phyloP scores from a whole-genome alignment of 1,140 invertebrate genomes.

The Drosophila sechellia region DNA sequence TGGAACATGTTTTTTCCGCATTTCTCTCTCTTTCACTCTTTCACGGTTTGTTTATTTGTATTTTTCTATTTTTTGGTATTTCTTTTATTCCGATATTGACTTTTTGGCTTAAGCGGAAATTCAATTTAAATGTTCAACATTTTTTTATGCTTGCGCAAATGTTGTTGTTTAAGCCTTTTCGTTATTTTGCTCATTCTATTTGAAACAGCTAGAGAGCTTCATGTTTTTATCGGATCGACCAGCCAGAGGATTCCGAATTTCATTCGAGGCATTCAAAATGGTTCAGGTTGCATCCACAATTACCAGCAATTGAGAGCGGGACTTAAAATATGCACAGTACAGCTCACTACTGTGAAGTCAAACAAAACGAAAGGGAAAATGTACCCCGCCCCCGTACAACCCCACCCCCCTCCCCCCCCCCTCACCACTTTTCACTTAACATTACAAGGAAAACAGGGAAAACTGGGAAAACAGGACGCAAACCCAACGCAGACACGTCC shows the following conservation, averaged over 20 bases:
- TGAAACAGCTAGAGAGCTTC: neutral
- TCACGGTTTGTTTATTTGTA: neutral
- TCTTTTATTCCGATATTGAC: conserved; percentile 30
- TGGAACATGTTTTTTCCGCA: conserved; percentile 27
- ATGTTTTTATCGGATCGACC: neutral
- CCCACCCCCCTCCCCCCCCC: too few species aligned
- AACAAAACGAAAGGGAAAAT: neutral
- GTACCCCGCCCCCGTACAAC: neutral
- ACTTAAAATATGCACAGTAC: conserved; percentile 21
- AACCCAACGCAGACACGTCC: conserved; percentile 34
- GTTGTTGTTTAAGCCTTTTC: conserved; percentile 14
- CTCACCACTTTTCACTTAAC: neutral
- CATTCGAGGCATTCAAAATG: neutral
- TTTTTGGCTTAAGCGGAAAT: conserved; percentile 61
- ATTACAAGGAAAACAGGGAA: conserved; percentile 1
- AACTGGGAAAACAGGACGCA: neutral
- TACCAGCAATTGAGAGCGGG: conserved; percentile 6
- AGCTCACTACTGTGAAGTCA: neutral
- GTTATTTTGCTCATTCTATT: conserved; percentile 8
- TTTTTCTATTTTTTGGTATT: neutral
- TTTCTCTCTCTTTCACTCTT: conserved; percentile 3
- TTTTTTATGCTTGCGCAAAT: conserved; percentile 3
- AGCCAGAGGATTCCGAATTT: neutral
- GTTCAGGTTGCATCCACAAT: neutral
- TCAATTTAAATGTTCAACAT: conserved; percentile 54